These are phyloP conservation scores for Mesembrinibis cayennensis DNA, from an alignment of 2,113 vertebrate genomes.

Conservation along the genomic window DNA sequence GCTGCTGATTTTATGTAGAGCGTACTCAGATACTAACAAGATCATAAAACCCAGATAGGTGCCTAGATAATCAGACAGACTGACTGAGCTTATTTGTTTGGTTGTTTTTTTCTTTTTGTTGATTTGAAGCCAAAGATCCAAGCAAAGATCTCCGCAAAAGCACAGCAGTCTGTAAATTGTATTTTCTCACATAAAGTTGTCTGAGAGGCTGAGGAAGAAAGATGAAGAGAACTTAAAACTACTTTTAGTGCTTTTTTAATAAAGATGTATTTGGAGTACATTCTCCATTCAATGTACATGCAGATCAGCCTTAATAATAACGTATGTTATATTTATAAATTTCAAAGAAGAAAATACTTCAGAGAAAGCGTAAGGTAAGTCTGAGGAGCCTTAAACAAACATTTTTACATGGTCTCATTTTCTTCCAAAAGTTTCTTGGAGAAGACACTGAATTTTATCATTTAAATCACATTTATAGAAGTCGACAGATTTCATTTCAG, in stretches of 20 bases:
- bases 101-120: not conserved
- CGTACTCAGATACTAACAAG: not conserved
- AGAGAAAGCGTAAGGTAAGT: not conserved
- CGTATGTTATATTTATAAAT: not conserved
- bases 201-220: not conserved
- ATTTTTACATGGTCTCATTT: not conserved
- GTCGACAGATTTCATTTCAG: not conserved
- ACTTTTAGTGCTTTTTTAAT: slow-evolving; percentile 26
- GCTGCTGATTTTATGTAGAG: not conserved
- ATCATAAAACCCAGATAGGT: slow-evolving; percentile 38
- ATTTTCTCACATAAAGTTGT: slow-evolving; percentile 36
- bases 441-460: not conserved
- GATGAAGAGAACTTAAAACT: not conserved
- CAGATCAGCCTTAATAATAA: slow-evolving; percentile 50
- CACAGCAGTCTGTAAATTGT: not conserved
- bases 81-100: slow-evolving; percentile 31
- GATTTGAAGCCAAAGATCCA: slow-evolving; percentile 59
- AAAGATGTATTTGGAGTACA: not conserved
- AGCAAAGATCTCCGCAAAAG: slow-evolving; percentile 28
- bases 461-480: not conserved
- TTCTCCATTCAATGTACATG: not conserved
- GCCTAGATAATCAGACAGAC: slow-evolving; percentile 44
- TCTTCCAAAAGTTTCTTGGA: not conserved
- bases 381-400: slow-evolving; percentile 34
- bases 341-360: slow-evolving; percentile 53